Base-by-base conservation (phyloP, 2,113 vertebrate genomes). In the Sialia sialis region DNA sequence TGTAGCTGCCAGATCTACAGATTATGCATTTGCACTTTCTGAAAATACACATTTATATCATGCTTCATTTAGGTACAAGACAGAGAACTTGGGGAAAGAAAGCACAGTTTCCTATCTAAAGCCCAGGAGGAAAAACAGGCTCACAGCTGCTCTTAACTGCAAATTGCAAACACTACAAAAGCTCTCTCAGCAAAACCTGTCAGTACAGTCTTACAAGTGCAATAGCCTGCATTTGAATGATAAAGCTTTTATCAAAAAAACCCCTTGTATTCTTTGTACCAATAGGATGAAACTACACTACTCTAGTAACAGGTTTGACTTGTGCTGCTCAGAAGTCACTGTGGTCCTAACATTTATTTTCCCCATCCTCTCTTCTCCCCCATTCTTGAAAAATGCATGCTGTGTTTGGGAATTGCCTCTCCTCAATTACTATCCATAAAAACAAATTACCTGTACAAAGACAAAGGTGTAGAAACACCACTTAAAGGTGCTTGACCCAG, bases 11-110 rank as follows among this genome's bases (percentile, higher is more conserved):
- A 52, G 36, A 38, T 72, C 25, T 54, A 36, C 43, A 26, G 74
- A 58, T 8, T 1, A 0, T 17, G 62, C 4, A 2, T 49, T 20
- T 32, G 17, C 18, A 23, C 17, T 55, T 12, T 32, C 39, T 60
- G 16, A 34, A 76, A 84, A 66, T 4, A 22, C 1, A 16, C 18
- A 15, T 38, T 90, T 62, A 19, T 59, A 34, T 27, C 18, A n/a
- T 7, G 1, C 8, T 52, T 70, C 52, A 36, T 77, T 79, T 44
- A 68, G 36, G 36, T 39, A 75, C 22, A 64, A 82, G 75, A 2
- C 34, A 77, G 23, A 51, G 23, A 91, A 51, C 16, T 19, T 12
- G 12, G 36, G 38, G 39, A 55, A 62, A 70, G 69, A 73, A 83
- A 78, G 16, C 25, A 52, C 9, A 9, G 19, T 32, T 74, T 51